A percentile compares a stretch with the other conserved stretches of the same genome.
phyloP scores from a whole-genome alignment of 30 jellyfish, hydroid and myxozoan species.

The Hydractinia echinata region DNA sequence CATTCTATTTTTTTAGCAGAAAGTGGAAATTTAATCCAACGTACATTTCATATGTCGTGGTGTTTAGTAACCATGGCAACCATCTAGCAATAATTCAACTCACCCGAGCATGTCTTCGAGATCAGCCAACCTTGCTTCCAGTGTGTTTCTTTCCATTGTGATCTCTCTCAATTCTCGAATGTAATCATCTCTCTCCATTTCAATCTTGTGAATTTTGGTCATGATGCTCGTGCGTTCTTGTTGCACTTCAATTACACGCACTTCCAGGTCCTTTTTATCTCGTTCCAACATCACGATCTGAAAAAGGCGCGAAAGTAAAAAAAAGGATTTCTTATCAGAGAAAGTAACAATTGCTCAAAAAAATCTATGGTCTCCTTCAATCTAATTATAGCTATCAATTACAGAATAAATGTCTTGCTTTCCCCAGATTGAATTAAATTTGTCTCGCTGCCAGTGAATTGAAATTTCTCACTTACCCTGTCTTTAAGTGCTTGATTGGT shows the following conservation, averaged over 20 bases:
- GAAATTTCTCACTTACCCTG: conserved; percentile 41
- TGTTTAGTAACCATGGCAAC: no score
- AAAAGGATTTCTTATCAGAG: no score
- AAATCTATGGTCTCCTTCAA: no score
- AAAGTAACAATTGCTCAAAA: no score
- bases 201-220: conserved; percentile 60
- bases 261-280: conserved; percentile 83
- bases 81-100: neutral
- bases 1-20: neutral
- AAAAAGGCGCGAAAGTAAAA: neutral
- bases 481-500: conserved; percentile 60
- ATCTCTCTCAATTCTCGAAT: conserved; percentile 72
- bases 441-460: no score
- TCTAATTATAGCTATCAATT: neutral
- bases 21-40: neutral
- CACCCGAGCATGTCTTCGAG: conserved; percentile 87
- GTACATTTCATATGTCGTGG: no score
- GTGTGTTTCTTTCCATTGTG: conserved; percentile 49
- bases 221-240: conserved; percentile 61
- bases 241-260: conserved; percentile 47
- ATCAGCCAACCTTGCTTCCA: conserved; percentile 77
- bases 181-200: conserved; percentile 74
- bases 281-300: conserved; percentile 77
- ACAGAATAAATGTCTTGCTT: neutral
- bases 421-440: neutral